Evolutionary conservation across 1,140 invertebrate species (phyloP), one percentile per base, ranked within the genome.

Genomic region (Stegodyphus dumicola): DNA sequence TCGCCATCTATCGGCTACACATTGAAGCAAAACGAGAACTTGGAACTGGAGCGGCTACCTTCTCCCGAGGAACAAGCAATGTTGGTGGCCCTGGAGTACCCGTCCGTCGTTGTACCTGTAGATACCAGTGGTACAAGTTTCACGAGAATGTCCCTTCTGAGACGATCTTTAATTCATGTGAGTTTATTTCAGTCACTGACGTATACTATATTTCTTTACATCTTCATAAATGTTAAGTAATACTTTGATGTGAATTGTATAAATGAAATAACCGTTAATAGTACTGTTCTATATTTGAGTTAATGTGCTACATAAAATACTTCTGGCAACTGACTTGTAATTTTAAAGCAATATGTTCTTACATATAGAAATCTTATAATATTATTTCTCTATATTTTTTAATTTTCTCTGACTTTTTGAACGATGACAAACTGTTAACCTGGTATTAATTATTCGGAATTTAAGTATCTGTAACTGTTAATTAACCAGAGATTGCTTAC

Each of bases 111-210:
- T 85, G 95, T 98, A 13, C 93, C 94, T 67, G 96, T 98, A 79
- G 96, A 98, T 90, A 94, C 95, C 48, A 95, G 95, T 83, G 96
- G 96, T 17, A 93, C 93, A 89, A 93, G 94, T 89, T 98, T 97
- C 92, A 93, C 95, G 88, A 93, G 96, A 87, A 96, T 97, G 95
- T 95, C 95, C 88, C 93, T 92, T 88, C 94, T 95, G 49, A 92
- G 96, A 77, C 93, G 95, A 89, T 97, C 96, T 15, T 92, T 97
- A 80, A 91, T 94, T 76, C 93, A 94, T 87, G 91, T 93, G 64
- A 93, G 89, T 86, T 15, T 56, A 77, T 77, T 56, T 56, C 10
- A 51, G 49, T 10, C 2, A 77, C 3, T 15, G 10, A 33, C 7
- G 1, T 48, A 1, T n/a, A 15, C 1, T 13, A 7, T 1, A 17